Percentiles rank a stretch among this genome's conserved stretches.
Conservation (phyloP, 2,797 vertebrate genomes). For the Delichon dasypus region DNA sequence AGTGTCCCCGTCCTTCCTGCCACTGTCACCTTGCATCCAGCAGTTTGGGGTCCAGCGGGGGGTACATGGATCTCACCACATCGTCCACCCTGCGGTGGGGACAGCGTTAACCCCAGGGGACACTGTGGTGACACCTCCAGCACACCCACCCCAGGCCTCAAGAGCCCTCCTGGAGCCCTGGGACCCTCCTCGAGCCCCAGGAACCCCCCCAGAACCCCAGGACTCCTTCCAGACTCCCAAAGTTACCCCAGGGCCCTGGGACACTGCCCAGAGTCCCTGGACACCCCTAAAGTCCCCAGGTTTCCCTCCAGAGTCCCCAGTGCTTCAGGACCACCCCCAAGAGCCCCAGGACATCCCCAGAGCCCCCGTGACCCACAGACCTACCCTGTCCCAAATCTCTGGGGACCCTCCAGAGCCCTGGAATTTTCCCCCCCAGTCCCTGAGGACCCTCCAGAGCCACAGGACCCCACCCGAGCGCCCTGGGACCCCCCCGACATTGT, state of each 20-base stretch:
- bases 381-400: background rate
- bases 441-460: background rate
- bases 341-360: background rate
- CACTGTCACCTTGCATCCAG: slow-evolving; percentile 88
- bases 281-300: too few species aligned
- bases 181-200: background rate
- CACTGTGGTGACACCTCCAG: background rate
- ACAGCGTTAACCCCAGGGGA: background rate
- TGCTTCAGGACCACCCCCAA: background rate
- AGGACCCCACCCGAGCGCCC: background rate
- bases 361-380: background rate
- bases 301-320: background rate
- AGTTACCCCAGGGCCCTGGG: background rate
- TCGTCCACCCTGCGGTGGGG: slow-evolving; percentile 86
- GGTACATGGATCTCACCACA: slow-evolving; percentile 95
- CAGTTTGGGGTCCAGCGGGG: slow-evolving; percentile 93
- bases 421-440: too few species aligned
- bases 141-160: slow-evolving; percentile 63
- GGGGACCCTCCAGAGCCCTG: background rate
- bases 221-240: background rate
- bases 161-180: background rate
- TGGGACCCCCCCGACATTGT: too few species aligned
- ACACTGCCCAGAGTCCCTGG: background rate
- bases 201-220: background rate
- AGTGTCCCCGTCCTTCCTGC: rapidly evolving